Conservation (phyloP, 2,113 vertebrate genomes). For the Cebidichthys violaceus region DNA sequence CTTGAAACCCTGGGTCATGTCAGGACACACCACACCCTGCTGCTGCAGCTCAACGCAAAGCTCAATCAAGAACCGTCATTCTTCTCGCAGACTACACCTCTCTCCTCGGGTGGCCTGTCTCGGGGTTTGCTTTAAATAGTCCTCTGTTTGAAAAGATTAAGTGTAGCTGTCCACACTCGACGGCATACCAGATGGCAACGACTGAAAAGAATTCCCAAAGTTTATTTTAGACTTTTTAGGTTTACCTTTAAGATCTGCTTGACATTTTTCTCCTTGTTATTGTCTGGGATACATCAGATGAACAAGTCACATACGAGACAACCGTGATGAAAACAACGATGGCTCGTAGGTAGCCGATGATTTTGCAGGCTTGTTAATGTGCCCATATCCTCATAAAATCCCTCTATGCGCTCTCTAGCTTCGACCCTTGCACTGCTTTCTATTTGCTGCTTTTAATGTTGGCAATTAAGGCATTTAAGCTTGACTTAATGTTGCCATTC, state of each 20-base stretch:
- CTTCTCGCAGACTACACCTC: conserved; percentile 16
- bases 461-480: conserved; percentile 71
- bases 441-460: conserved; percentile 70
- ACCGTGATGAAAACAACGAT: background rate
- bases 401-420: conserved; percentile 13
- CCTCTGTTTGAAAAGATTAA: conserved; percentile 37
- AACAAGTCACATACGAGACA: conserved; percentile 11
- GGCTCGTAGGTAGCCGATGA: conserved; percentile 11
- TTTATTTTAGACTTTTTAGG: conserved; percentile 15
- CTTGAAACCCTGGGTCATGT: conserved; percentile 60
- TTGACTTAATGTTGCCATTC: conserved; percentile 67
- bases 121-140: conserved; percentile 40
- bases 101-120: conserved; percentile 54
- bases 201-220: conserved; percentile 13
- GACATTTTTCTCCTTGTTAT: conserved; percentile 15
- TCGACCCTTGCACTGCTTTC: conserved; percentile 61
- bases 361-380: conserved; percentile 41
- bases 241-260: conserved; percentile 10
- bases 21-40: conserved; percentile 71
- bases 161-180: conserved; percentile 8
- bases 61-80: conserved; percentile 60
- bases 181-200: conserved; percentile 33
- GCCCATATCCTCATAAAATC: conserved; percentile 57
- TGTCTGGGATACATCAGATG: conserved; percentile 8
- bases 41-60: conserved; percentile 35